Evolutionary conservation across 1,140 invertebrate species (phyloP).

Genomic region (Apis laboriosa): DNA sequence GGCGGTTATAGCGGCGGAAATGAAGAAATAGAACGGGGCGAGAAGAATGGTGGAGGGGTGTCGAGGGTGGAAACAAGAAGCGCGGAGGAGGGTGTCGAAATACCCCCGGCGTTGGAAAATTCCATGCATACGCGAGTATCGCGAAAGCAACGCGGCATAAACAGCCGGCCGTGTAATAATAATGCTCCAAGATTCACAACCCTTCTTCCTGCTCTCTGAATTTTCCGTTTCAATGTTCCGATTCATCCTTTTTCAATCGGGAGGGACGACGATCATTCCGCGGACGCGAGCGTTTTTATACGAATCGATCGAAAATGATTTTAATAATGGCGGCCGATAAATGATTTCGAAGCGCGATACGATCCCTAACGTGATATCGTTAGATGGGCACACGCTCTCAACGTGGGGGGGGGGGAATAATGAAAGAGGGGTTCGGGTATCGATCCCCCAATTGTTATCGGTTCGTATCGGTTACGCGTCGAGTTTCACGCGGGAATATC

Average conservation of each 20-base stretch:
- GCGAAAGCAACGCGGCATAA: slow-evolving; percentile 18
- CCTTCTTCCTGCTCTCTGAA: neutral
- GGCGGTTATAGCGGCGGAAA: neutral
- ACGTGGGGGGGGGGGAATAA: neutral
- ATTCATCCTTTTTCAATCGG: neutral
- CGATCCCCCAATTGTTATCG: slow-evolving; percentile 1
- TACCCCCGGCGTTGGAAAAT: slow-evolving; percentile 54
- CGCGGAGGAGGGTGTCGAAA: slow-evolving; percentile 25
- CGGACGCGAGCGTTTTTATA: no score
- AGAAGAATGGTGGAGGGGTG: slow-evolving; percentile 9
- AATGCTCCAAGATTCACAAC: slow-evolving; percentile 13
- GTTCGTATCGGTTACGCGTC: neutral
- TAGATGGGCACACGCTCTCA: neutral
- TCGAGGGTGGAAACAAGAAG: neutral
- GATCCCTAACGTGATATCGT: neutral
- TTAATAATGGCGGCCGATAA: neutral
- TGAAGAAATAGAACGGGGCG: slow-evolving; percentile 23
- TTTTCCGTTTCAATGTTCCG: slow-evolving; percentile 33
- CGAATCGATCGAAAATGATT: neutral
- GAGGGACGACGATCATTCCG: no score
- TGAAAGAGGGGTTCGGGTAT: neutral
- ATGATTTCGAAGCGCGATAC: neutral
- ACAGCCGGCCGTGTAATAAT: neutral
- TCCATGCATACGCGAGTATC: slow-evolving; percentile 58
- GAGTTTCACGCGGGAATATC: neutral